These are phyloP conservation scores for Poeciliopsis occidentalis DNA, from an alignment of 2,113 vertebrate species.

Conservation along the genomic window DNA sequence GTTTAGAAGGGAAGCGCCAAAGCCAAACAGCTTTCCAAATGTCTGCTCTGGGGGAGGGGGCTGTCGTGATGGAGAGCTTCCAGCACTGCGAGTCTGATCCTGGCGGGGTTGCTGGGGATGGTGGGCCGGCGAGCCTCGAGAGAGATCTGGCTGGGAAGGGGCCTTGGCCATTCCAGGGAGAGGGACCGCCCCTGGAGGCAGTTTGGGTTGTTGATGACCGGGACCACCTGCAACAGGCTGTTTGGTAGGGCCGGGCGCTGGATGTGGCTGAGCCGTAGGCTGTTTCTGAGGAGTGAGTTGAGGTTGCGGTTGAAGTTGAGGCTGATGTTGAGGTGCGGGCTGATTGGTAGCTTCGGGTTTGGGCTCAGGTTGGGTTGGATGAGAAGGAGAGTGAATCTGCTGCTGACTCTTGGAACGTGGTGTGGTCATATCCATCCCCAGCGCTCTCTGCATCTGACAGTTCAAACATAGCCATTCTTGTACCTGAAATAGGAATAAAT, in stretches of 20 bases:
- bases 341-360: conserved; percentile 59
- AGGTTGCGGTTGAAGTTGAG: conserved; percentile 42
- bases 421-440: conserved; percentile 99
- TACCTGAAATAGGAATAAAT: conserved; percentile 80
- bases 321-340: conserved; percentile 46
- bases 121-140: conserved; percentile 83
- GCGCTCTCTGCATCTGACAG: conserved; percentile 98
- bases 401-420: conserved; percentile 97
- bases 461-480: conserved; percentile 99
- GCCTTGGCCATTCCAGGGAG: conserved; percentile 82
- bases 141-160: conserved; percentile 84
- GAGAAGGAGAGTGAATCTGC: conserved; percentile 91
- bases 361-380: conserved; percentile 81
- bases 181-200: conserved; percentile 70
- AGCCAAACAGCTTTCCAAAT: conserved; percentile 95
- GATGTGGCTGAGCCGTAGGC: conserved; percentile 45
- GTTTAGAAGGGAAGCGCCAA: conserved; percentile 94
- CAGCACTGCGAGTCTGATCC: conserved; percentile 86
- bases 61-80: conserved; percentile 84
- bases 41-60: conserved; percentile 87
- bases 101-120: conserved; percentile 80
- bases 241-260: conserved; percentile 41
- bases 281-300: conserved; percentile 56
- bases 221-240: conserved; percentile 59
- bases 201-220: conserved; percentile 71